Conservation (phyloP, 2,888 invertebrate genomes). For the Aspidiotus destructor region DNA sequence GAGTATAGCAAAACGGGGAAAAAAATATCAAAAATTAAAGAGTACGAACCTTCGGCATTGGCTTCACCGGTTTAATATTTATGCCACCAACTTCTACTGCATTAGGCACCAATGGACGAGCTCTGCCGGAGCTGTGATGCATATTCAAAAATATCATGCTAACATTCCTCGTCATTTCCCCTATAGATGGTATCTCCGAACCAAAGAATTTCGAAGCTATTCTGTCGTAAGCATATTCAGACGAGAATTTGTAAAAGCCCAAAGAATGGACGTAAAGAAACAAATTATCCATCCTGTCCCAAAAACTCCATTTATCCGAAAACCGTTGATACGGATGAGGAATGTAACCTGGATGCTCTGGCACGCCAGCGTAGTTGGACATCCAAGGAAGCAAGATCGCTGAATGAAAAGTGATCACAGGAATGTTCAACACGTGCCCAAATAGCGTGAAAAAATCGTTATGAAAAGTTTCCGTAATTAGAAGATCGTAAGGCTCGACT, state of each 20-base stretch:
- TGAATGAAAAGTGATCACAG: constrained; percentile 48
- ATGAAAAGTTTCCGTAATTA: constrained; percentile 61
- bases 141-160: constrained; percentile 10
- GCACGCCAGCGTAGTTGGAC: constrained; percentile 36
- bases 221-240: not conserved
- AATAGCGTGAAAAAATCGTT: constrained; percentile 58
- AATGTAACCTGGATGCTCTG: constrained; percentile 24
- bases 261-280: not conserved
- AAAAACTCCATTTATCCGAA: constrained; percentile 39
- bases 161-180: constrained; percentile 4
- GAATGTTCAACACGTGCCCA: constrained; percentile 45
- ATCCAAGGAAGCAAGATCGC: constrained; percentile 55
- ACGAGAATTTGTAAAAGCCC: not conserved
- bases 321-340: constrained; percentile 27
- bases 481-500: constrained; percentile 47
- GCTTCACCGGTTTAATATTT: not conserved
- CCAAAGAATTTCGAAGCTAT: not conserved
- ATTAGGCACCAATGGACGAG: constrained; percentile 12
- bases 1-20: no score
- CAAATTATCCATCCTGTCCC: constrained; percentile 38
- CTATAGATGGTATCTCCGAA: not conserved
- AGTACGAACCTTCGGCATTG: constrained; percentile 24
- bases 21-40: no score
- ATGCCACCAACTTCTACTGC: constrained; percentile 17
- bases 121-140: not conserved